Conservation (phyloP, 2,888 invertebrate genomes). For the Melanchra persicariae region DNA sequence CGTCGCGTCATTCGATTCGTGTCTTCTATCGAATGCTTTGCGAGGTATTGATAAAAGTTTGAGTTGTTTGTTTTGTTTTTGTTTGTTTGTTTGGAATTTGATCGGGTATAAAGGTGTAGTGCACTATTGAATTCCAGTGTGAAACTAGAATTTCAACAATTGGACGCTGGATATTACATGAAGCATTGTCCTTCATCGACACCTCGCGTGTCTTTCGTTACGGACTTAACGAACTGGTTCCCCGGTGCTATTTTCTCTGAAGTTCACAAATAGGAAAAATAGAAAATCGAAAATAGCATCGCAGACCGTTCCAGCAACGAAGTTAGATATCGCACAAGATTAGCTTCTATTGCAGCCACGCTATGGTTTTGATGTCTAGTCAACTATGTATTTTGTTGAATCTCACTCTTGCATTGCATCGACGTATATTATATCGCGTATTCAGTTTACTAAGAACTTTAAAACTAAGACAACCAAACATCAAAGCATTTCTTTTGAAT, state of each 20-base stretch:
- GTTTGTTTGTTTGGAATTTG: too few species aligned
- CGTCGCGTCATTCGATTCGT: too few species aligned
- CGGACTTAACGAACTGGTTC: constrained; percentile 48
- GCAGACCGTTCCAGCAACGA: constrained; percentile 15
- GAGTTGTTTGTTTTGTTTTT: too few species aligned
- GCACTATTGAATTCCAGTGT: not conserved
- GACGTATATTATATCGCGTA: not conserved
- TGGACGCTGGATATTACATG: constrained; percentile 10
- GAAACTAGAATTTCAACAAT: constrained; percentile 16
- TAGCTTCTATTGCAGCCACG: constrained; percentile 28
- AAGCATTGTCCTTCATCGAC: constrained; percentile 23
- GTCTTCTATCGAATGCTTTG: too few species aligned
- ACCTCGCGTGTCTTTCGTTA: constrained; percentile 33
- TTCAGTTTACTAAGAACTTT: not conserved
- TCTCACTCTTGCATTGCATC: not conserved
- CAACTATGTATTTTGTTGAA: not conserved
- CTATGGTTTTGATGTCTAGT: not conserved
- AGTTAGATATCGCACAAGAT: constrained; percentile 40
- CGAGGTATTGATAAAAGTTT: too few species aligned
- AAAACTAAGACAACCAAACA: not conserved
- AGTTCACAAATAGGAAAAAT: too few species aligned
- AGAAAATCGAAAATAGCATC: not conserved
- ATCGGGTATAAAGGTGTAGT: too few species aligned
- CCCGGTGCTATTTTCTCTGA: constrained; percentile 35
- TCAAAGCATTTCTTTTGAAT: not conserved